Evolutionary conservation across 2,888 invertebrate genomes (phyloP).

Genomic region (Alcis repandata): DNA sequence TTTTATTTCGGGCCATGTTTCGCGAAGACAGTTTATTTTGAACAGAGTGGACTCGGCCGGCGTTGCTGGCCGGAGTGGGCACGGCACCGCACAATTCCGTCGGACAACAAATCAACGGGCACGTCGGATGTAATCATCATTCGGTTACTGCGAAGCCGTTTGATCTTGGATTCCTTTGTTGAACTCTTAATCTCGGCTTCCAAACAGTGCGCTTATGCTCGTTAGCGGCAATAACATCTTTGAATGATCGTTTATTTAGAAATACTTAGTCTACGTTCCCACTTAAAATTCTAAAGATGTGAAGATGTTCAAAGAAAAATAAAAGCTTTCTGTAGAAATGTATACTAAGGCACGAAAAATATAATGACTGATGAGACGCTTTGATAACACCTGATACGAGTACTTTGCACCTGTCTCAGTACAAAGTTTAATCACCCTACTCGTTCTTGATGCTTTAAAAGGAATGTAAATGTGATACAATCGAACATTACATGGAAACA

Average conservation of each 20-base stretch:
- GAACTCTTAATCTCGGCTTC: constrained; percentile 53
- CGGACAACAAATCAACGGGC: constrained; percentile 58
- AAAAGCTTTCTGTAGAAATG: neutral
- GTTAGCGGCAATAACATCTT: constrained; percentile 42
- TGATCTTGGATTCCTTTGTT: constrained; percentile 70
- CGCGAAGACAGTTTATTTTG: constrained; percentile 72
- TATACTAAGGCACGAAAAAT: neutral
- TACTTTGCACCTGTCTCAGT: neutral
- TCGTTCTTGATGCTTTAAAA: neutral
- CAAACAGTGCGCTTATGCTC: constrained; percentile 43
- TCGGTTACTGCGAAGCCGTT: constrained; percentile 69
- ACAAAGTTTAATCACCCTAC: constrained; percentile 10
- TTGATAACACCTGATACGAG: neutral
- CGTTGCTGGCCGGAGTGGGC: constrained; percentile 37
- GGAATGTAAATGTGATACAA: constrained; percentile 30
- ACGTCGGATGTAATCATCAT: constrained; percentile 74
- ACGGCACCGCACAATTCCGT: constrained; percentile 48
- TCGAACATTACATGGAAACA: constrained; percentile 49
- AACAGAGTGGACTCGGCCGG: constrained; percentile 50
- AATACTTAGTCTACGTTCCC: constrained; percentile 19
- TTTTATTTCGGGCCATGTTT: constrained; percentile 70
- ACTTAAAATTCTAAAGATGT: constrained; percentile 10
- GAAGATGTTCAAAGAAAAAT: constrained; percentile 16
- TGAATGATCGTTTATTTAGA: constrained; percentile 39
- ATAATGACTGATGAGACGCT: neutral